A percentile compares a stretch with the other conserved stretches of the same genome.
Evolutionary conservation across 2,113 vertebrate species (phyloP).

Genomic region (Carlito syrichta): DNA sequence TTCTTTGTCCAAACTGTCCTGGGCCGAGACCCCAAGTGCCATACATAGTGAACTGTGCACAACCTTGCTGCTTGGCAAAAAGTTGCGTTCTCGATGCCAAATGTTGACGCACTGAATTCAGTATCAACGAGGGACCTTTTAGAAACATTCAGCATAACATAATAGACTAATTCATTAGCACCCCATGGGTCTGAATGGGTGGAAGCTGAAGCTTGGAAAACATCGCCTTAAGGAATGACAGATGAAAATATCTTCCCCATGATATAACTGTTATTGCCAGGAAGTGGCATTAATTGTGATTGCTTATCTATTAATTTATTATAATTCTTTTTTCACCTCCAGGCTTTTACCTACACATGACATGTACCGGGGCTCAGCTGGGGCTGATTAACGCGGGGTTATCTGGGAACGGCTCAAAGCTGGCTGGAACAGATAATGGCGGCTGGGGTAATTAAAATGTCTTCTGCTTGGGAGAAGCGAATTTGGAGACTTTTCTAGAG

Average conservation of each 20-base stretch:
- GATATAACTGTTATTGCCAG: slow-evolving; percentile 87
- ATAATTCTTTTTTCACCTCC: slow-evolving; percentile 84
- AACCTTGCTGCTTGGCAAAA: slow-evolving; percentile 78
- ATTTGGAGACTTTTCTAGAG: slow-evolving; percentile 70
- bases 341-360: slow-evolving; percentile 85
- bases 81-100: slow-evolving; percentile 84
- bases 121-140: slow-evolving; percentile 88
- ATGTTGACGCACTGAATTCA: slow-evolving; percentile 87
- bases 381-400: slow-evolving; percentile 86
- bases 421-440: slow-evolving; percentile 84
- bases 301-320: slow-evolving; percentile 91
- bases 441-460: slow-evolving; percentile 85
- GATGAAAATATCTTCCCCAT: slow-evolving; percentile 86
- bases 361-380: slow-evolving; percentile 82
- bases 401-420: slow-evolving; percentile 83
- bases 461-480: slow-evolving; percentile 78
- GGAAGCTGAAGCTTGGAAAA: slow-evolving; percentile 84
- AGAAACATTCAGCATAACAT: slow-evolving; percentile 92
- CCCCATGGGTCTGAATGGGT: slow-evolving; percentile 89
- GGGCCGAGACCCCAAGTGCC: slow-evolving; percentile 54
- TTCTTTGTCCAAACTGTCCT: not conserved
- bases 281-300: slow-evolving; percentile 89
- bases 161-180: slow-evolving; percentile 96
- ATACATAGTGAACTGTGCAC: slow-evolving; percentile 73
- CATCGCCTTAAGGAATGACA: slow-evolving; percentile 86